Evolutionary conservation across 37 sponge, comb jelly and placozoan species (phyloP).

Genomic region (Agelas oroides): DNA sequence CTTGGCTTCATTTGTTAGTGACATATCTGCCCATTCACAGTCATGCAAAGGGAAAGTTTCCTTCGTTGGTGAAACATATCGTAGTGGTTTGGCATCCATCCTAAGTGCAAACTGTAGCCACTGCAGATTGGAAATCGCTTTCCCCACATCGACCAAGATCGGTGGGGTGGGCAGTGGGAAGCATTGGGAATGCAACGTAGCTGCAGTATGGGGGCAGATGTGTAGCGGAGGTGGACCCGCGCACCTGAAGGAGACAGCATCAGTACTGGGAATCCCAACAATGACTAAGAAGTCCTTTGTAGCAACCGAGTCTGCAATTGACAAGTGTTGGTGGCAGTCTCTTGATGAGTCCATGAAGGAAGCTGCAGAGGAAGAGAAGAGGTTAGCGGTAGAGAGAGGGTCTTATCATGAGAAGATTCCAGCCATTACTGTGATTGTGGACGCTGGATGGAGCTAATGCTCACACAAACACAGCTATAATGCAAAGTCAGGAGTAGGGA

Average conservation of each 20-base stretch:
- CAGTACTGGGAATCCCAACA: slow-evolving; percentile 23
- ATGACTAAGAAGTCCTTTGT: slow-evolving; percentile 10
- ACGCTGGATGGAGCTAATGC: slow-evolving; percentile 70
- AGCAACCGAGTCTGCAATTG: slow-evolving; percentile 15
- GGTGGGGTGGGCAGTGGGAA: neutral
- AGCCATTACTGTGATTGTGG: slow-evolving; percentile 58
- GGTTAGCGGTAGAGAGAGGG: slow-evolving; percentile 30
- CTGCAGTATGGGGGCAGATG: slow-evolving; percentile 47
- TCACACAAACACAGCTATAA: slow-evolving; percentile 68
- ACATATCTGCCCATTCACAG: neutral
- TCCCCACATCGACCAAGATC: neutral
- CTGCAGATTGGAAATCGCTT: neutral
- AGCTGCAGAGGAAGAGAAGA: slow-evolving; percentile 29
- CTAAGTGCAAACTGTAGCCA: neutral
- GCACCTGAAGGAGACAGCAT: neutral
- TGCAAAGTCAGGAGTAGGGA: slow-evolving; percentile 71
- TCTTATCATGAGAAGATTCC: slow-evolving; percentile 47
- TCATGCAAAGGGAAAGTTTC: neutral
- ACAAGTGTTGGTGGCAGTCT: neutral
- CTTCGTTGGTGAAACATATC: neutral
- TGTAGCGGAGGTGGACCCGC: slow-evolving; percentile 36
- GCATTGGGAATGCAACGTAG: slow-evolving; percentile 29
- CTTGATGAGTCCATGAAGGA: neutral
- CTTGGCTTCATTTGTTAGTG: neutral
- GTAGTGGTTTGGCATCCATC: neutral